Evolutionary conservation across 2,113 vertebrate species (phyloP), one percentile per base, ranked within the genome.

Genomic region (Nyctibius bracteatus): DNA sequence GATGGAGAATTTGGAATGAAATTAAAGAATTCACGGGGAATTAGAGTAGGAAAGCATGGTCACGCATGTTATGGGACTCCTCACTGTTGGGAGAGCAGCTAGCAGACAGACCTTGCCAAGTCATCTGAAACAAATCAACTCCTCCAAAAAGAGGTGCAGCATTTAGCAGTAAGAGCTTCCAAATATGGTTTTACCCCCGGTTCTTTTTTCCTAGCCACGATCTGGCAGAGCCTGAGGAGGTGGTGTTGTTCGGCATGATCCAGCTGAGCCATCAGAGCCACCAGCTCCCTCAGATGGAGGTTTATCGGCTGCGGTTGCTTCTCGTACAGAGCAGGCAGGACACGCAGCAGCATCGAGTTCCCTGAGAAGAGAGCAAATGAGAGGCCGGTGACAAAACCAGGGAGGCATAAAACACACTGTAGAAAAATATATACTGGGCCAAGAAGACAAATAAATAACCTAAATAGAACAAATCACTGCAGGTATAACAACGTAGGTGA

Each of bases 251-350:
- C 99, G 1, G 98, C 49, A 2, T 97, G 97, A 14, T 99, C 98
- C 96, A 99, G 97, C 59, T 97, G 97, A 41, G 98, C 86, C 98
- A 98, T 97, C 97, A 98, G 96, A 5, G 97, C 96, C 55, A 98
- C 96, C 81, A 99, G 98, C 46, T 98, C 98, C 21, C 61, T 95
- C 37, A 99, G 96, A 83, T 95, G 98, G 62, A 82, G 95, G 94
- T 97, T 97, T 91, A 99, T 99, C 0, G 95, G 96, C 43, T 96
- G 97, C 1, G 99, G 98, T 49, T 97, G 98, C 88, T 98, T 97
- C 86, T 98, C 98, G 82, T 99, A 99, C 46, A 99, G 98, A 9
- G 99, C 98, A 4, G 99, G 99, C 73, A 99, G 97, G 55, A 99
- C 98, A 10, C 99, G 98, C 33, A 99, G 93, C 95, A 99, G 90